Evolutionary conservation across 2,888 invertebrate genomes (phyloP).

Genomic region (Megastigmus dorsalis): DNA sequence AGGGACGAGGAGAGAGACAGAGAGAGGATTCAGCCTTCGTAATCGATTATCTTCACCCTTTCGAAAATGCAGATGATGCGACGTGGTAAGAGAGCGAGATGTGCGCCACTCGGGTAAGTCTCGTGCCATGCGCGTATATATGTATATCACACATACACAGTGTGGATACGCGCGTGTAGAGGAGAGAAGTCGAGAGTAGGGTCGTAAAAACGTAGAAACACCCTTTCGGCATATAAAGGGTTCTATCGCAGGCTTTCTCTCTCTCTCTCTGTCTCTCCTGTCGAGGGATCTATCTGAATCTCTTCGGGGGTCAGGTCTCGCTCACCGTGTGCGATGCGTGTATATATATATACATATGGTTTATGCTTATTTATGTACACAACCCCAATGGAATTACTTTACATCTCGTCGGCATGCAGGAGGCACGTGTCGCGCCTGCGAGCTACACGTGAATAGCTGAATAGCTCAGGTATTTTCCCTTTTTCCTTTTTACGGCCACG

Average conservation of each 20-base stretch:
- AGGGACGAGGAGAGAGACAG: background rate
- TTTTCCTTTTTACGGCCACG: conserved; percentile 29
- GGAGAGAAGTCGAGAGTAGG: too few species aligned
- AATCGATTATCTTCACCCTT: conserved; percentile 68
- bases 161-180: background rate
- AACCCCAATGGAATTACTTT: conserved; percentile 62
- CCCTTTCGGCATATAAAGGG: conserved; percentile 9
- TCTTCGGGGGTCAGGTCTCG: background rate
- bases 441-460: conserved; percentile 46
- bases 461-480: too few species aligned
- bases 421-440: conserved; percentile 9
- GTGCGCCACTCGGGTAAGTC: conserved; percentile 57
- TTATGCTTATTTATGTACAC: conserved; percentile 69
- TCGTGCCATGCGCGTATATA: background rate
- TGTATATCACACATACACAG: background rate
- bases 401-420: too few species aligned
- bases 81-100: too few species aligned
- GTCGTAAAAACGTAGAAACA: conserved; percentile 44
- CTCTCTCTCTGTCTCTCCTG: too few species aligned
- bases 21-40: background rate
- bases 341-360: conserved; percentile 5
- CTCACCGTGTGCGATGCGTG: too few species aligned
- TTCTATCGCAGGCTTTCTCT: background rate
- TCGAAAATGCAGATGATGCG: conserved; percentile 62
- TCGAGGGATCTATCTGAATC: conserved; percentile 4